Conservation (phyloP, 2,797 vertebrate species). For the Pseudopleuronectes americanus region DNA sequence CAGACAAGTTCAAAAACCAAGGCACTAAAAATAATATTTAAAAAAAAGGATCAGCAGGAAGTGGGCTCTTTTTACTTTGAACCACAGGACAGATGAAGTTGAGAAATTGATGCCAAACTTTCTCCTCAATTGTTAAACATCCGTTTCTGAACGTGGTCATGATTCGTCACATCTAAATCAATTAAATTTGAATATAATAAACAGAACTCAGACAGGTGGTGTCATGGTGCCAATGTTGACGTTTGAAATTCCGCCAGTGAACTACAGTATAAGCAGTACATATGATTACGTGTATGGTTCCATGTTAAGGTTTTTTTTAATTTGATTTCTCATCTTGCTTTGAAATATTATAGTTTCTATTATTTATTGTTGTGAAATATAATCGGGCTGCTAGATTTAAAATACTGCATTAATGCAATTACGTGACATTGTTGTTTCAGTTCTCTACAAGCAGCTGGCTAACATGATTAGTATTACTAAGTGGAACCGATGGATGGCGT, state of each 20-base stretch:
- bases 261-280: background rate
- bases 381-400: slow-evolving; percentile 12
- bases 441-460: slow-evolving; percentile 20
- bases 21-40: slow-evolving; percentile 66
- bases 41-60: slow-evolving; percentile 57
- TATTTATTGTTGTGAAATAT: slow-evolving; percentile 9
- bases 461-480: slow-evolving; percentile 21
- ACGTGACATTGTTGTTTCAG: background rate
- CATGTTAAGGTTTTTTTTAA: background rate
- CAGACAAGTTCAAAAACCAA: slow-evolving; percentile 64
- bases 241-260: background rate
- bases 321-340: slow-evolving; percentile 1
- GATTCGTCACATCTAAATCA: slow-evolving; percentile 21
- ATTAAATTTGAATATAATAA: too few species aligned
- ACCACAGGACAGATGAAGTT: slow-evolving; percentile 28
- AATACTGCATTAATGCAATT: slow-evolving; percentile 19
- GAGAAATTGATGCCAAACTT: background rate
- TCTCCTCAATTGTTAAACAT: background rate
- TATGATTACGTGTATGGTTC: background rate
- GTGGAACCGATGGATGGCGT: slow-evolving; percentile 7
- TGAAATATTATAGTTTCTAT: background rate
- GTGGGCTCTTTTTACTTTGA: slow-evolving; percentile 32
- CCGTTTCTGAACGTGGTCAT: slow-evolving; percentile 7
- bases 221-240: too few species aligned
- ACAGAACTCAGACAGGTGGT: too few species aligned